A percentile compares a stretch with the other conserved stretches of the same genome.
phyloP scores from a whole-genome alignment of 1,140 invertebrate species.

The Calliphora vicina region DNA sequence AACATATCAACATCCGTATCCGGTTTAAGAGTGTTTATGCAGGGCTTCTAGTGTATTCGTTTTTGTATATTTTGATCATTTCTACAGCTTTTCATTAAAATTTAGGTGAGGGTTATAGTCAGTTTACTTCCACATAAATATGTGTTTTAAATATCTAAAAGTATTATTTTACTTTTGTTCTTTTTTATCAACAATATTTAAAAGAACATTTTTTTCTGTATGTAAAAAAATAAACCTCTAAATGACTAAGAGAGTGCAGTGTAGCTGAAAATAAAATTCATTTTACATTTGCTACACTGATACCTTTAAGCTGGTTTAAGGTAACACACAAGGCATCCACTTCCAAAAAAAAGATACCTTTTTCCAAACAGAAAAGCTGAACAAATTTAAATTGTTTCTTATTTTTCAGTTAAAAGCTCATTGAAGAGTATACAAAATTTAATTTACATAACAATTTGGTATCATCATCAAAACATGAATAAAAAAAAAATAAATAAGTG shows the following conservation, averaged over 20 bases:
- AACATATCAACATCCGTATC: neutral
- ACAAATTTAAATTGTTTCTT: neutral
- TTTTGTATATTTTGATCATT: too few relatives aligned
- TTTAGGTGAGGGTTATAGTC: neutral
- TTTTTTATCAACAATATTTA: neutral
- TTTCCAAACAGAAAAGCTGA: neutral
- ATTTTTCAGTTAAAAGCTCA: conserved; percentile 6
- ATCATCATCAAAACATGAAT: neutral
- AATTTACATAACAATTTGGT: conserved; percentile 6
- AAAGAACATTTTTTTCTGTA: neutral
- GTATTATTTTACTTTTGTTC: neutral
- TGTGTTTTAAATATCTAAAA: neutral
- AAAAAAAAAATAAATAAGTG: neutral
- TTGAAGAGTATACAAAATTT: neutral
- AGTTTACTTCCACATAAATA: neutral
- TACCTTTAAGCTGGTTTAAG: neutral
- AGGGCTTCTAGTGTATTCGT: neutral
- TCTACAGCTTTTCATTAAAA: neutral
- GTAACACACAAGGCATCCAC: neutral
- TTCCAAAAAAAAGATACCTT: neutral
- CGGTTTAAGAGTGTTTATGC: neutral
- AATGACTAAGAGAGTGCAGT: neutral
- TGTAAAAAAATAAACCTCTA: neutral
- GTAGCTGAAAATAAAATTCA: neutral
- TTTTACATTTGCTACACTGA: neutral